phyloP scores from a whole-genome alignment of 2,888 invertebrate species.

The Habroteleia sp. region DNA sequence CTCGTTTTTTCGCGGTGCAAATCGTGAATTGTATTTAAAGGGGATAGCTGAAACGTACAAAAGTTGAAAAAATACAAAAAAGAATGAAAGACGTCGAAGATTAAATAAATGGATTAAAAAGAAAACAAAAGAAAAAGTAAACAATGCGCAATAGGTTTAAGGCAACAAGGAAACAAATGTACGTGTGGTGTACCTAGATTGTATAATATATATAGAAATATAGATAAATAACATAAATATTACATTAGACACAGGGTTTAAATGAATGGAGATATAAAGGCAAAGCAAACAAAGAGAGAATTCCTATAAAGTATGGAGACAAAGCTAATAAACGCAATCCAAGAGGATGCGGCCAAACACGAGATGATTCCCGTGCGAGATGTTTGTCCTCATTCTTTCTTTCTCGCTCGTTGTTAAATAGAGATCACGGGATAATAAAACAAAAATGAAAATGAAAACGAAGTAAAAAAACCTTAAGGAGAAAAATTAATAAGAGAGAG shows the following conservation, averaged over 20 bases:
- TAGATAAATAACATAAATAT: constrained; percentile 59
- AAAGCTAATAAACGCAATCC: constrained; percentile 11
- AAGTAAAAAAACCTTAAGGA: neutral
- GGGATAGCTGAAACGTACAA: constrained; percentile 61
- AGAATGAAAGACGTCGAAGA: neutral
- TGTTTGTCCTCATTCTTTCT: constrained; percentile 57
- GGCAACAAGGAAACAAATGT: constrained; percentile 40
- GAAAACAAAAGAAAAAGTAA: constrained; percentile 13
- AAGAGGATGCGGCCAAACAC: constrained; percentile 37
- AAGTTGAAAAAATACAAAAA: constrained; percentile 14
- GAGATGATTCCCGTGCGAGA: constrained; percentile 19
- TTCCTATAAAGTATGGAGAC: constrained; percentile 26
- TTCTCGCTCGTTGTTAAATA: constrained; percentile 62
- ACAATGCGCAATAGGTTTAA: constrained; percentile 56
- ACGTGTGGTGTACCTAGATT: constrained; percentile 61
- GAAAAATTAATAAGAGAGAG: constrained; percentile 23
- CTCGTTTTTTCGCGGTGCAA: constrained; percentile 36
- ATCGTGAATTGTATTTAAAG: constrained; percentile 43
- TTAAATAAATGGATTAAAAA: constrained; percentile 21
- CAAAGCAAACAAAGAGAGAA: constrained; percentile 29
- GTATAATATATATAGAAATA: constrained; percentile 44
- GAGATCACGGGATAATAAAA: constrained; percentile 20
- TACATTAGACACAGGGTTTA: constrained; percentile 67
- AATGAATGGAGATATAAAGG: constrained; percentile 41
- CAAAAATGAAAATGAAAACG: constrained; percentile 1